Evolutionary conservation across 2,888 invertebrate genomes (phyloP).

Genomic region (Aporophyla nigra): DNA sequence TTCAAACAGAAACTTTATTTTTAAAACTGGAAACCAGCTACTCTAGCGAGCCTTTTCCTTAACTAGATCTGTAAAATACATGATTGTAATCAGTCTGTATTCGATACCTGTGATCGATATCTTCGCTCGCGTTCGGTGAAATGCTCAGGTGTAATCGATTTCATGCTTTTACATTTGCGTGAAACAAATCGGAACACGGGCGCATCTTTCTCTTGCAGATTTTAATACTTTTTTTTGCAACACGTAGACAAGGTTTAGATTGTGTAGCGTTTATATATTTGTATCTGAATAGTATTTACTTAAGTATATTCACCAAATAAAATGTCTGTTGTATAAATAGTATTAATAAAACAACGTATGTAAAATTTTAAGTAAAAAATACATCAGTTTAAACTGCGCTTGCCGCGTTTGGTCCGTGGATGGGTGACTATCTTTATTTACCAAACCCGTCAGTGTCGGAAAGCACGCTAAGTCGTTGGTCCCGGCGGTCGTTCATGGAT

Average conservation of each 20-base stretch:
- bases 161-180: constrained; percentile 60
- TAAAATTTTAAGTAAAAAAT: too few species aligned
- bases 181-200: constrained; percentile 36
- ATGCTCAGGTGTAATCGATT: constrained; percentile 51
- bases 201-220: constrained; percentile 39
- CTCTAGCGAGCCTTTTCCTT: background rate
- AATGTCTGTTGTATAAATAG: background rate
- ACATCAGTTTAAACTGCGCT: too few species aligned
- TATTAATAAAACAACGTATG: too few species aligned
- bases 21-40: background rate
- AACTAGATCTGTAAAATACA: constrained; percentile 8
- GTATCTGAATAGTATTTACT: background rate
- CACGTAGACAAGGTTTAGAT: background rate
- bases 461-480: too few species aligned
- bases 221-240: background rate
- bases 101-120: constrained; percentile 48
- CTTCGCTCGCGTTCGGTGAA: constrained; percentile 49
- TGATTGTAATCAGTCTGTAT: constrained; percentile 13
- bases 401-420: too few species aligned
- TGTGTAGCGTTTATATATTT: background rate
- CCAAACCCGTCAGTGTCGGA: too few species aligned
- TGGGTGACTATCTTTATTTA: too few species aligned
- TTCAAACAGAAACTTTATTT: too few species aligned
- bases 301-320: background rate
- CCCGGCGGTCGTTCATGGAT: too few species aligned